Conservation (phyloP, 2,113 vertebrate species). For the Andinoacara biseriatus region DNA sequence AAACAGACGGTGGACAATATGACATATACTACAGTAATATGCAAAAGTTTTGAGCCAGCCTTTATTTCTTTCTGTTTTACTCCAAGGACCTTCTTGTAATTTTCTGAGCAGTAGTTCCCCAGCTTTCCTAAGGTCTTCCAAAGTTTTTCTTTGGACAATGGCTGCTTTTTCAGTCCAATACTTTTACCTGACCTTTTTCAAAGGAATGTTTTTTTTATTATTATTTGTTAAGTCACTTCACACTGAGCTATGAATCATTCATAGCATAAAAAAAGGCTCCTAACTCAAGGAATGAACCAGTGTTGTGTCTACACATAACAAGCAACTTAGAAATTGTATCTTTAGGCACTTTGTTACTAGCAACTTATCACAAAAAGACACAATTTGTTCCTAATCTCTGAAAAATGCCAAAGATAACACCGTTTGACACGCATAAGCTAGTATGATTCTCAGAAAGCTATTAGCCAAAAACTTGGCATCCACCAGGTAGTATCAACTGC, state of each 20-base stretch:
- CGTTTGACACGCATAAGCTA: not conserved
- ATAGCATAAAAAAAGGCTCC: too few relatives aligned
- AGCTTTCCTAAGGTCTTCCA: too few relatives aligned
- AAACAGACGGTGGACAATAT: not conserved
- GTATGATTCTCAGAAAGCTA: not conserved
- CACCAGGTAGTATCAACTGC: too few relatives aligned
- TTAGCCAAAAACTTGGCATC: not conserved
- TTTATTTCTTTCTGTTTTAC: not conserved
- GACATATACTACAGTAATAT: not conserved
- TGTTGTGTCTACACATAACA: too few relatives aligned
- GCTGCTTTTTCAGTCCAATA: too few relatives aligned
- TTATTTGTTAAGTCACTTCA: too few relatives aligned
- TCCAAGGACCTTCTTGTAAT: not conserved
- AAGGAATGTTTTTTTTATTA: too few relatives aligned
- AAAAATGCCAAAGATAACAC: not conserved
- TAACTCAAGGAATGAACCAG: too few relatives aligned
- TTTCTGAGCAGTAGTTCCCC: not conserved
- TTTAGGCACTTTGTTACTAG: not conserved
- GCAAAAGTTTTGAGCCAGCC: not conserved
- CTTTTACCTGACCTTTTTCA: too few relatives aligned
- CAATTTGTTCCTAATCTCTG: not conserved
- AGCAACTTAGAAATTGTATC: too few relatives aligned
- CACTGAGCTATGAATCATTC: too few relatives aligned
- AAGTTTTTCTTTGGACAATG: too few relatives aligned
- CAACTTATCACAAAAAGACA: not conserved